These are phyloP conservation scores for Lutraria lutraria DNA, from an alignment of 2,888 invertebrate species.

Conservation along the genomic window DNA sequence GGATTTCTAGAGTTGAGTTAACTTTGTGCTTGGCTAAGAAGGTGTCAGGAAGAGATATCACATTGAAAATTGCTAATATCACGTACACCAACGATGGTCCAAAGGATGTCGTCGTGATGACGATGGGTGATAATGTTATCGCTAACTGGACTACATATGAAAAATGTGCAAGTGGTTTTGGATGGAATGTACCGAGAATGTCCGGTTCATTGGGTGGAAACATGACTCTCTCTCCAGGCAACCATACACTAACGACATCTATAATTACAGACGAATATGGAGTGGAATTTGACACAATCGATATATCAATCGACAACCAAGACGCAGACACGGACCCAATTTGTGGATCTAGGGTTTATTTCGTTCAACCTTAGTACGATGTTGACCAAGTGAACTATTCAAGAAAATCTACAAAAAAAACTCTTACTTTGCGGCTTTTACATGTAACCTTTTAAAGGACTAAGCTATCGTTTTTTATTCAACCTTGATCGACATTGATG, in stretches of 20 bases:
- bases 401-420: not conserved
- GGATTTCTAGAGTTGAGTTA: slow-evolving; percentile 4
- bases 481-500: not conserved
- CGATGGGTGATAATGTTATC: slow-evolving; percentile 25
- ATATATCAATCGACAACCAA: slow-evolving; percentile 52
- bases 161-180: slow-evolving; percentile 53
- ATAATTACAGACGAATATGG: slow-evolving; percentile 52
- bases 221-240: slow-evolving; percentile 21
- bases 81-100: slow-evolving; percentile 62
- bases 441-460: not conserved
- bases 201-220: slow-evolving; percentile 35
- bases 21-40: slow-evolving; percentile 43
- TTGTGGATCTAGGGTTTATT: slow-evolving; percentile 27
- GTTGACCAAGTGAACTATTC: not conserved
- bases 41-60: not conserved
- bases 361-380: not conserved
- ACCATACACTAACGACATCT: slow-evolving; percentile 28
- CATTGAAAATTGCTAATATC: slow-evolving; percentile 44
- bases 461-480: not conserved
- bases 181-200: slow-evolving; percentile 59
- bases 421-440: not conserved
- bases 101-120: slow-evolving; percentile 36
- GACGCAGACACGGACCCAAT: slow-evolving; percentile 40
- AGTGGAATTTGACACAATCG: slow-evolving; percentile 54
- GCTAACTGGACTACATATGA: slow-evolving; percentile 47